Conservation (phyloP, 2,797 vertebrate genomes). For the Discoglossus pictus region DNA sequence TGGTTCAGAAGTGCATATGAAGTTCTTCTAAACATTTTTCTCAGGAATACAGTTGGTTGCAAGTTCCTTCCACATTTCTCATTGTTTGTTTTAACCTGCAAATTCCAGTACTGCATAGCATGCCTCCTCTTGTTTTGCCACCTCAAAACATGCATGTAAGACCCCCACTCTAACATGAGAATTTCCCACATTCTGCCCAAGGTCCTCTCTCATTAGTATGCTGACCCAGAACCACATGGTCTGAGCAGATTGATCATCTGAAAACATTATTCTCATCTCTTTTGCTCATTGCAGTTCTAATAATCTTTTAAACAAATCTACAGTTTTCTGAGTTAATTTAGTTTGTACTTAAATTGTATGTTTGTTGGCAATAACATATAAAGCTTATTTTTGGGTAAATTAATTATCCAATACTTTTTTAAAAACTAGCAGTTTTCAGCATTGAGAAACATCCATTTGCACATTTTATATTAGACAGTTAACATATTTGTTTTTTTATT, state of each 20-base stretch:
- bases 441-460: too few species aligned
- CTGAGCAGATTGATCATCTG: conserved; percentile 35
- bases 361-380: background rate
- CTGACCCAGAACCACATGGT: conserved; percentile 39
- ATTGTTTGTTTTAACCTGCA: conserved; percentile 61
- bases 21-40: conserved; percentile 26
- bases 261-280: conserved; percentile 26
- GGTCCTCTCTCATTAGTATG: conserved; percentile 40
- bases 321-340: background rate
- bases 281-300: conserved; percentile 11
- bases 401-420: background rate
- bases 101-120: conserved; percentile 60
- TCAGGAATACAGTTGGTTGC: conserved; percentile 21
- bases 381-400: background rate
- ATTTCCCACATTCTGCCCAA: conserved; percentile 28
- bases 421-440: too few species aligned
- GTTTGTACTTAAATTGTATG: background rate
- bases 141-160: conserved; percentile 49
- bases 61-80: conserved; percentile 23
- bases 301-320: too few species aligned
- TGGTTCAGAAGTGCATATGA: background rate
- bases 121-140: conserved; percentile 63
- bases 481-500: too few species aligned
- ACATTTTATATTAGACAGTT: too few species aligned
- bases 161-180: conserved; percentile 28